Conservation (phyloP, 37 sponge, comb jelly and placozoan species). For the Chondrilla cf. caribensis region DNA sequence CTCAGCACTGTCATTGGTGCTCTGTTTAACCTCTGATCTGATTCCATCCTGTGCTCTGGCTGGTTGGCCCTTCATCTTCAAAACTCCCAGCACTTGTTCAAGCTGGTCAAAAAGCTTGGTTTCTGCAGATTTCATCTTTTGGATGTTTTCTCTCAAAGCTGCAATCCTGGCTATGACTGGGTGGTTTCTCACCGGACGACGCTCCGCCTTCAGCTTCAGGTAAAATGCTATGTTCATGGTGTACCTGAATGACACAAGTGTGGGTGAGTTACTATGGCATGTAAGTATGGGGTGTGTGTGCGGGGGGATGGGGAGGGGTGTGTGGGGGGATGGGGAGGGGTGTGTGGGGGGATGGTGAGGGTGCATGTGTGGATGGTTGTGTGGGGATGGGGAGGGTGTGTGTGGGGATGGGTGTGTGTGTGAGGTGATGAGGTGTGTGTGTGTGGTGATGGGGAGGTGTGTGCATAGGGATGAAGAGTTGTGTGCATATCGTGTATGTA, state of each 20-base stretch:
- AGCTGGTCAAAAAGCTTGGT: not conserved
- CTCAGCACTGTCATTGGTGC: too few relatives aligned
- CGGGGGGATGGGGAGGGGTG: not conserved
- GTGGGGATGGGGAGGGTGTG: slow-evolving; percentile 28
- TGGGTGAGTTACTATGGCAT: too few relatives aligned
- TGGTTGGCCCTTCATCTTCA: not conserved
- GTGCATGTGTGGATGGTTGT: slow-evolving; percentile 29
- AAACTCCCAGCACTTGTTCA: not conserved
- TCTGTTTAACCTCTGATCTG: too few relatives aligned
- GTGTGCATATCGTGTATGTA: too few relatives aligned
- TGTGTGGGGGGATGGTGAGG: slow-evolving; percentile 13
- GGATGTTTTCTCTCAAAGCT: not conserved
- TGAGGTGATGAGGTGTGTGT: too few relatives aligned
- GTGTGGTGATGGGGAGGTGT: too few relatives aligned
- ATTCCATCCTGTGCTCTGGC: not conserved
- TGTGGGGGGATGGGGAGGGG: slow-evolving; percentile 5
- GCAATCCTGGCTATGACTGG: slow-evolving; percentile 64
- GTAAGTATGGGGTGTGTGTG: slow-evolving; percentile 16
- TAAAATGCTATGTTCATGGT: slow-evolving; percentile 66
- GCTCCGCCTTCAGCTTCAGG: slow-evolving; percentile 51
- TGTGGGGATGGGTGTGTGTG: slow-evolving; percentile 16
- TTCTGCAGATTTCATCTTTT: not conserved
- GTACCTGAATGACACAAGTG: slow-evolving; percentile 31
- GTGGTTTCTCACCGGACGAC: slow-evolving; percentile 30
- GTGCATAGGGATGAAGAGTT: too few relatives aligned